Conservation (phyloP, 2,888 invertebrate genomes). For the Chouioia cunea region DNA sequence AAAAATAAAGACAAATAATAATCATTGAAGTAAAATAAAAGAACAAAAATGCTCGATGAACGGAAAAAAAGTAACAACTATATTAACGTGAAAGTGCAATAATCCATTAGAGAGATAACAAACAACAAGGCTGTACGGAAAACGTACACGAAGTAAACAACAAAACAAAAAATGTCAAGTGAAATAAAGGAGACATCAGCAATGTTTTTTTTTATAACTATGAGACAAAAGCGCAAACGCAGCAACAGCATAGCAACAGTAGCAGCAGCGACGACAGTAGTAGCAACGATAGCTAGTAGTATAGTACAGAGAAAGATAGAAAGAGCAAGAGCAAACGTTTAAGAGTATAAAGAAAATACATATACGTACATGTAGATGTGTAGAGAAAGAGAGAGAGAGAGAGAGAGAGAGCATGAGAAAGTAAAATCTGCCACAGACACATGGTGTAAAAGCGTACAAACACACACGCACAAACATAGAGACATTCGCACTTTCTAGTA, state of each 20-base stretch:
- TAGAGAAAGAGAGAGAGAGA: slow-evolving; percentile 62
- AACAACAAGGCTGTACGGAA: no score
- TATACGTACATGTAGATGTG: slow-evolving; percentile 63
- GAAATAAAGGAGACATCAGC: slow-evolving; percentile 15
- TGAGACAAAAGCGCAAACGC: slow-evolving; percentile 24
- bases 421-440: not conserved
- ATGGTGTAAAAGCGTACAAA: not conserved
- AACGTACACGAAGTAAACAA: not conserved
- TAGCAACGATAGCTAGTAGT: slow-evolving; percentile 3
- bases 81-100: not conserved
- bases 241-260: not conserved
- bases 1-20: no score
- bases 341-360: slow-evolving; percentile 61
- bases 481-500: not conserved
- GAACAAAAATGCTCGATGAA: no score
- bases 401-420: slow-evolving; percentile 37
- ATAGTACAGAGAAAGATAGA: slow-evolving; percentile 43
- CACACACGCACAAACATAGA: not conserved
- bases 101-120: no score
- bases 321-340: slow-evolving; percentile 51
- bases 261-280: no score
- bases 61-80: no score
- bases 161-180: not conserved
- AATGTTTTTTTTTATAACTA: not conserved
- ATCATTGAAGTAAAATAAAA: no score